A percentile compares a stretch with the other conserved stretches of the same genome.
These are phyloP conservation scores for Eupithecia inturbata DNA, from an alignment of 2,888 invertebrate species.

Conservation along the genomic window DNA sequence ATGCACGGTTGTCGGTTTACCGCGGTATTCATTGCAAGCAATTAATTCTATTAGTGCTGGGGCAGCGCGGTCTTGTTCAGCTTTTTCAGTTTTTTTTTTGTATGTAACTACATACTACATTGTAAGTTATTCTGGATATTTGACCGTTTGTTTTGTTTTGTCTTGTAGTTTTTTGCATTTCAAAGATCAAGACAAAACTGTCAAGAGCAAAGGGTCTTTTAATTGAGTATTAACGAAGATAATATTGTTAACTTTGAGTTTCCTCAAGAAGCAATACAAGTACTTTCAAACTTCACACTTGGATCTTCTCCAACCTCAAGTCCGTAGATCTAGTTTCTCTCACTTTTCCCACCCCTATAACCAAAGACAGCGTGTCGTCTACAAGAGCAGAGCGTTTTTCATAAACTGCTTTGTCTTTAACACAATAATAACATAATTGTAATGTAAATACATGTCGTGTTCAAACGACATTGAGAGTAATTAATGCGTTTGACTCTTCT, in stretches of 20 bases:
- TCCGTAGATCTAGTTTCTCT: background rate
- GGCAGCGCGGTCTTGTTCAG: constrained; percentile 12
- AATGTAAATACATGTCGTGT: constrained; percentile 47
- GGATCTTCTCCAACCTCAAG: background rate
- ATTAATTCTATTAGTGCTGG: constrained; percentile 35
- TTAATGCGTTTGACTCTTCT: constrained; percentile 40
- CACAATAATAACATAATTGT: constrained; percentile 45
- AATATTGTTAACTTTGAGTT: background rate
- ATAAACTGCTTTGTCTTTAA: constrained; percentile 42
- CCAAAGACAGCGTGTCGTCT: constrained; percentile 31
- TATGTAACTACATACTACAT: background rate
- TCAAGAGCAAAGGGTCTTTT: background rate
- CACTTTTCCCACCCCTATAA: constrained; percentile 31
- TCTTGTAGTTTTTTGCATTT: background rate
- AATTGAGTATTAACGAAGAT: background rate
- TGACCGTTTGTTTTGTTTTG: background rate
- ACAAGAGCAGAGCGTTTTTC: constrained; percentile 34
- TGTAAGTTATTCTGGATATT: background rate
- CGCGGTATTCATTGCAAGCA: constrained; percentile 39
- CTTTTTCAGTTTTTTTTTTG: background rate
- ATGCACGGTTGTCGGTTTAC: constrained; percentile 53
- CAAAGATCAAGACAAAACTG: background rate
- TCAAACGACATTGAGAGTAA: constrained; percentile 51
- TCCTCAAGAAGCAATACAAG: background rate
- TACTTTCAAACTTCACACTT: background rate